Conservation (phyloP, 2,888 invertebrate genomes). For the Ectropis crepuscularia region DNA sequence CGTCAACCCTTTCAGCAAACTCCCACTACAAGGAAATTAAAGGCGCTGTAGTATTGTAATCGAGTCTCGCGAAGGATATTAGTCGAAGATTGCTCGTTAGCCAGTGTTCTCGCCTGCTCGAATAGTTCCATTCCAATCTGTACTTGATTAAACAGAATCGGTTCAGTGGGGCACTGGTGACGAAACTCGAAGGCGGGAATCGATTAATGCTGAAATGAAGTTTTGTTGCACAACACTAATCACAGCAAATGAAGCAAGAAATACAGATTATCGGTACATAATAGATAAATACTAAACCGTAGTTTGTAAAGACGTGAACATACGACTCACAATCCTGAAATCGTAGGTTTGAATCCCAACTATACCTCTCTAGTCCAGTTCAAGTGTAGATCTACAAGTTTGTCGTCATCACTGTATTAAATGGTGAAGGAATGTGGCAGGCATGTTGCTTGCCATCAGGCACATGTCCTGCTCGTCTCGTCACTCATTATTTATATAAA, state of each 20-base stretch:
- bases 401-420: too few relatives aligned
- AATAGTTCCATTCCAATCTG: conserved; percentile 74
- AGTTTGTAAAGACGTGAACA: too few relatives aligned
- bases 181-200: conserved; percentile 45
- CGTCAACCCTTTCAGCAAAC: conserved; percentile 27
- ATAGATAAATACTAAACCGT: too few relatives aligned
- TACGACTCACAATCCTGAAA: too few relatives aligned
- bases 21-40: conserved; percentile 72
- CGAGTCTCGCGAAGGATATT: conserved; percentile 81
- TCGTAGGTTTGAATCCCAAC: too few relatives aligned
- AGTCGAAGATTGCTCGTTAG: conserved; percentile 83
- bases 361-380: too few relatives aligned
- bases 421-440: too few relatives aligned
- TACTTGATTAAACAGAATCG: conserved; percentile 80
- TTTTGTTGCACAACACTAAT: not conserved
- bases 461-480: too few relatives aligned
- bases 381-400: too few relatives aligned
- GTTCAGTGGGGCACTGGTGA: conserved; percentile 75
- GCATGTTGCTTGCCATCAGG: too few relatives aligned
- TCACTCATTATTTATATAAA: too few relatives aligned
- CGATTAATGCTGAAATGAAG: conserved; percentile 41
- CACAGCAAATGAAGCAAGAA: not conserved
- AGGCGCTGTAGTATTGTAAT: conserved; percentile 72
- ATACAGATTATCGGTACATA: too few relatives aligned
- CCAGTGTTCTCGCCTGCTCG: conserved; percentile 72